Evolutionary conservation across 2,797 vertebrate genomes (phyloP).

Genomic region (Kryptolebias ocellatus): DNA sequence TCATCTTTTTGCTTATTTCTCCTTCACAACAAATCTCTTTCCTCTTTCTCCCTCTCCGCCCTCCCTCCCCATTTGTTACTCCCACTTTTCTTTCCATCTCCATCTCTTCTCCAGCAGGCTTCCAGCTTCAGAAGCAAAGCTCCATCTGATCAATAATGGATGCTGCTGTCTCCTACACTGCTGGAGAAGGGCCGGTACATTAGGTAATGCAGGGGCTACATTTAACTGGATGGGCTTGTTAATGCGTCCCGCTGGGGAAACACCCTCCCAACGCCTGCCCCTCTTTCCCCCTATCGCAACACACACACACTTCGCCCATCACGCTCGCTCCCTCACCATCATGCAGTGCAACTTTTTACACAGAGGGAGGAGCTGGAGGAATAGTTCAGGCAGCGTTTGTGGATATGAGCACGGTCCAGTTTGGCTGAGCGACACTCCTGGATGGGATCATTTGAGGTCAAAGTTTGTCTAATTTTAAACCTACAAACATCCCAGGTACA

Average conservation of each 20-base stretch:
- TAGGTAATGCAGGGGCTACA: conserved; percentile 87
- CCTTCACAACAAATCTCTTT: conserved; percentile 74
- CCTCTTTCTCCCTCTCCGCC: conserved; percentile 47
- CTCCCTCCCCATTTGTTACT: conserved; percentile 20
- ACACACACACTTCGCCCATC: conserved; percentile 26
- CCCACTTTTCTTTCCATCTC: conserved; percentile 44
- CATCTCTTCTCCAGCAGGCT: conserved; percentile 67
- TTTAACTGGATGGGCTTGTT: conserved; percentile 89
- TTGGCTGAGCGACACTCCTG: not conserved
- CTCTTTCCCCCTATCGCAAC: conserved; percentile 18
- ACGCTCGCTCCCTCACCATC: conserved; percentile 16
- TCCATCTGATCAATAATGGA: conserved; percentile 87
- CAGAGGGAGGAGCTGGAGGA: conserved; percentile 30
- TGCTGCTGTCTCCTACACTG: conserved; percentile 83
- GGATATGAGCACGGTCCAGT: conserved; percentile 35
- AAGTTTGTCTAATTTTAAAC: not conserved
- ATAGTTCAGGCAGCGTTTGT: conserved; percentile 41
- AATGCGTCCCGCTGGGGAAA: conserved; percentile 84
- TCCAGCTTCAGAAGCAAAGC: conserved; percentile 79
- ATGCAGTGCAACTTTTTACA: conserved; percentile 49
- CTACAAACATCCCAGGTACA: not conserved
- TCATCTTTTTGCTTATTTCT: conserved; percentile 73
- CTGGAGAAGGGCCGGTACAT: conserved; percentile 81
- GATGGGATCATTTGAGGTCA: not conserved
- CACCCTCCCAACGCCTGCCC: conserved; percentile 39